Evolutionary conservation across 53 echinoderm and acorn worm species (phyloP).

Genomic region (Glandiceps talaboti): DNA sequence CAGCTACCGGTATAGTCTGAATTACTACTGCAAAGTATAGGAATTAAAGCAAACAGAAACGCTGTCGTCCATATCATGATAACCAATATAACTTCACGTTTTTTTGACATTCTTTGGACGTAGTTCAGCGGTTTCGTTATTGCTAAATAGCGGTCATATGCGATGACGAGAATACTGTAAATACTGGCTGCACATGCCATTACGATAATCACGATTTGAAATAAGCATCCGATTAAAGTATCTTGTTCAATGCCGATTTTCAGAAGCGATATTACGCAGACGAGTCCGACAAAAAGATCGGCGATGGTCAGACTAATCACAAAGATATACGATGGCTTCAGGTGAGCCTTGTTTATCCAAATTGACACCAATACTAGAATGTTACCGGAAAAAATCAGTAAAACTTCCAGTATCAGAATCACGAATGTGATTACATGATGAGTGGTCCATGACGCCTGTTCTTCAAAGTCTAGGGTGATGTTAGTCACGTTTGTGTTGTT

Average conservation of each 20-base stretch:
- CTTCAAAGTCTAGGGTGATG: not conserved
- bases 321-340: conserved; percentile 40
- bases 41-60: conserved; percentile 26
- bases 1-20: conserved; percentile 29
- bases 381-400: conserved; percentile 40
- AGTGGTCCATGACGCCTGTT: not conserved
- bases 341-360: conserved; percentile 24
- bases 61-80: conserved; percentile 30
- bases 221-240: conserved; percentile 26
- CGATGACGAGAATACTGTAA: conserved; percentile 51
- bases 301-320: conserved; percentile 42
- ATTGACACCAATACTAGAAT: conserved; percentile 36
- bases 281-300: conserved; percentile 45
- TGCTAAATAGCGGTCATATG: conserved; percentile 65
- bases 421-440: not conserved
- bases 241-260: conserved; percentile 13
- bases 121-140: conserved; percentile 58
- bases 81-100: conserved; percentile 28
- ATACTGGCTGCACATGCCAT: conserved; percentile 38
- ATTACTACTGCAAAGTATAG: conserved; percentile 36
- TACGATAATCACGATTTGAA: conserved; percentile 28
- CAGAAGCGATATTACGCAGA: conserved; percentile 26
- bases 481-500: not conserved
- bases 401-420: not conserved
- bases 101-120: conserved; percentile 21